These are phyloP conservation scores for Nymphalis urticae DNA, from an alignment of 2,888 invertebrate genomes.

Conservation along the genomic window DNA sequence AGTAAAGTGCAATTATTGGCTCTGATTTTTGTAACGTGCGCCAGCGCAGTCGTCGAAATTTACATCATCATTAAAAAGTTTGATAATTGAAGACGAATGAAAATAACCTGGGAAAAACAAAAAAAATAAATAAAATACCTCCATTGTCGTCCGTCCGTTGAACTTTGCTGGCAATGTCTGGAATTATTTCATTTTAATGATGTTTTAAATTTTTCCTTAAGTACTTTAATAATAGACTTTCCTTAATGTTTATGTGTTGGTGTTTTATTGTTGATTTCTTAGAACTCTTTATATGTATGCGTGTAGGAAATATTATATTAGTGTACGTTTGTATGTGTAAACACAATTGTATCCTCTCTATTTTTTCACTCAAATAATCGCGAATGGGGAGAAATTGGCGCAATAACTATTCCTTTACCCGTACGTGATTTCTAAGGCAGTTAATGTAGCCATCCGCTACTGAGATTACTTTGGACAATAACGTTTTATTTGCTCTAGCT, in stretches of 20 bases:
- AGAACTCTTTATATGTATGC: background rate
- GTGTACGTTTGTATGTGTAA: too few species aligned
- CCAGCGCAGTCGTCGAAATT: slow-evolving; percentile 11
- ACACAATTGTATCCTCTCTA: too few species aligned
- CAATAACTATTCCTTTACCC: too few species aligned
- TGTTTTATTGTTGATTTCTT: background rate
- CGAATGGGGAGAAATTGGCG: too few species aligned
- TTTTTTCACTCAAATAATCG: too few species aligned
- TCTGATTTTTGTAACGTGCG: background rate
- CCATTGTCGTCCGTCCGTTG: slow-evolving; percentile 22
- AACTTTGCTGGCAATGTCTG: slow-evolving; percentile 20
- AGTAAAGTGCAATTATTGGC: background rate
- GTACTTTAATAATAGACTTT: slow-evolving; percentile 3
- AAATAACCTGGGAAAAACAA: slow-evolving; percentile 11
- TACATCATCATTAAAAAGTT: slow-evolving; percentile 6
- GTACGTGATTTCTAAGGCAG: too few species aligned
- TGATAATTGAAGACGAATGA: slow-evolving; percentile 3
- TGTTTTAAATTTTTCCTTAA: slow-evolving; percentile 15
- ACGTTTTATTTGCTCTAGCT: too few species aligned
- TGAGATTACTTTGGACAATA: too few species aligned
- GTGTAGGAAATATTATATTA: too few species aligned
- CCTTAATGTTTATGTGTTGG: background rate
- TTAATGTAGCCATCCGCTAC: too few species aligned
- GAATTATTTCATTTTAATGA: slow-evolving; percentile 12
- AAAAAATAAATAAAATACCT: background rate